Evolutionary conservation across 2,888 invertebrate genomes (phyloP), one percentile per base, ranked within the genome.

Genomic region (Eueremaeus valkanovi): DNA sequence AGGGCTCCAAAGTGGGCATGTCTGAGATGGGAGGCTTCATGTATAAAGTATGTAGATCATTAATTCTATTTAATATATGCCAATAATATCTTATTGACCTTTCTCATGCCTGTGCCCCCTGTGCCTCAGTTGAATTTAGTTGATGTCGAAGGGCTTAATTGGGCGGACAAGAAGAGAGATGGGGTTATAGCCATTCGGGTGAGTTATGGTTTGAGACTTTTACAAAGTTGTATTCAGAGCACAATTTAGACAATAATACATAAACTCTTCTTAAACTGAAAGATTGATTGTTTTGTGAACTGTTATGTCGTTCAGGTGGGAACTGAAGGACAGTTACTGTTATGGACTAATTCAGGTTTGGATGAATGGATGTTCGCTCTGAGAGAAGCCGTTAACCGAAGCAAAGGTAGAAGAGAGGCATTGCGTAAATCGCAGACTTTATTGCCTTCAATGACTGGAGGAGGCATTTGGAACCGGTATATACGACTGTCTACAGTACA

Each of bases 141-240:
- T 74, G 89, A 89, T 82, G 87, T 89, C 66, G 88, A 88, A 80
- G 86, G 86, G 80, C 87, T 89, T 66, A 88, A 88, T 83, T 89
- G 88, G 88, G 85, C 88, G 76, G 88, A 88, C 82, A 87, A 88
- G 79, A 87, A 88, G 79, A 88, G 87, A 73, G 88, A 88, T 81
- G 88, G 87, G 81, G 86, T 87, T 78, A 87, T 89, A 78, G 85
- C 85, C n/a, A 81, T 87, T 75, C 85, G 85, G 11, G 74, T 74
- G 29, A 42, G 68, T 73, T 31, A 36, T 61, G 6, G 24, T 40
- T 5, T 29, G 6, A 5, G 21, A 5, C 49, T 72, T 42, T 33
- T 40, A 49, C 5, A 8, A 11, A 40, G 11, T 73, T 16, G 13
- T n/a, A 13, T 5, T 31, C 68, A 1, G 18, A 45, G 13, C 3